Evolutionary conservation across 2,888 invertebrate species (phyloP).

Genomic region (Meghimatium bilineatum): DNA sequence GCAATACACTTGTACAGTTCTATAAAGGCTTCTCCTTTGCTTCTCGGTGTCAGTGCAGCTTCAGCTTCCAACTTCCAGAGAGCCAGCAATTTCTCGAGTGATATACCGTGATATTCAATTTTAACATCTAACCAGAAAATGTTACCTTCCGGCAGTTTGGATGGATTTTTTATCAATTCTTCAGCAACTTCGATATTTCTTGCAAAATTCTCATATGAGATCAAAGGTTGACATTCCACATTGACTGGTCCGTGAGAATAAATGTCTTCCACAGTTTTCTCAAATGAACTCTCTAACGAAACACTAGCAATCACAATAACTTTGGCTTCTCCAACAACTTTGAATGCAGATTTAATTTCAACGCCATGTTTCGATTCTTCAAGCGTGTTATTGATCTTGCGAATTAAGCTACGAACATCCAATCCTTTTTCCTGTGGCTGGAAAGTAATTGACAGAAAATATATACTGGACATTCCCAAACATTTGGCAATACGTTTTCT

Average conservation of each 20-base stretch:
- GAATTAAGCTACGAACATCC: not conserved
- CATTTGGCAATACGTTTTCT: not conserved
- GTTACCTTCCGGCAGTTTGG: not conserved
- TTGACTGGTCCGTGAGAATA: not conserved
- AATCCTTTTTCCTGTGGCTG: not conserved
- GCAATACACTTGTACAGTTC: not conserved
- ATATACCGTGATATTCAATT: not conserved
- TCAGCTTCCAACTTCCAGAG: slow-evolving; percentile 9
- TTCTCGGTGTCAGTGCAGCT: not conserved
- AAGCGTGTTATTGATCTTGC: not conserved
- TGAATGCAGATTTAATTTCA: not conserved
- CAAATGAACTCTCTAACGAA: not conserved
- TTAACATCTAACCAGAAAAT: not conserved
- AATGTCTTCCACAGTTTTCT: not conserved
- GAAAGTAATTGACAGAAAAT: not conserved
- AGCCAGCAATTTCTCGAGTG: not conserved
- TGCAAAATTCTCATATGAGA: not conserved
- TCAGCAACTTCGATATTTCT: not conserved
- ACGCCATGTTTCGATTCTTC: not conserved
- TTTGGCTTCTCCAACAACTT: slow-evolving; percentile 13
- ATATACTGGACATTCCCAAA: not conserved
- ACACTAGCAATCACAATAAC: not conserved
- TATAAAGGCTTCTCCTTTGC: not conserved
- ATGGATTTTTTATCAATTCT: not conserved
- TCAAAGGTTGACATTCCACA: not conserved